Conservation (phyloP, 2,797 vertebrate genomes). For the Alfaro cultratus region DNA sequence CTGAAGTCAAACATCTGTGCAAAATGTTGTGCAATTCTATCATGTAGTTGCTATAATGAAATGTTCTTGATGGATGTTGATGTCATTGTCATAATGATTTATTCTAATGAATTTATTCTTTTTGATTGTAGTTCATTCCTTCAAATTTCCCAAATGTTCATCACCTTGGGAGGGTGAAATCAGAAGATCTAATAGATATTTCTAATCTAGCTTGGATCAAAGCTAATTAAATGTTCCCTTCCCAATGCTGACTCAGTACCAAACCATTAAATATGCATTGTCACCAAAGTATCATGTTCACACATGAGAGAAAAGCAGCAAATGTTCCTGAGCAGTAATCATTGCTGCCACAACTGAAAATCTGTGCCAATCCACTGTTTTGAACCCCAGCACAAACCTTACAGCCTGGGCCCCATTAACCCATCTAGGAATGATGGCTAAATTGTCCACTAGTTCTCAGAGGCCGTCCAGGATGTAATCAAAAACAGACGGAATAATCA, state of each 20-base stretch:
- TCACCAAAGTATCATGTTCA: constrained; percentile 9
- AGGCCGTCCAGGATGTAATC: constrained; percentile 73
- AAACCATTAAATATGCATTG: constrained; percentile 8
- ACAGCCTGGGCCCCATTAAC: constrained; percentile 59
- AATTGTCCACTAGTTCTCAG: constrained; percentile 59
- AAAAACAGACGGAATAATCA: constrained; percentile 81
- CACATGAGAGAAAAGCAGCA: constrained; percentile 17
- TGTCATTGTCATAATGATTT: not conserved
- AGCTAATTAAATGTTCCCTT: not conserved
- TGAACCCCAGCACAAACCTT: constrained; percentile 56
- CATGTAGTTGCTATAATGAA: not conserved
- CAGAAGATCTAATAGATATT: not conserved
- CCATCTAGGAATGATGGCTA: constrained; percentile 68
- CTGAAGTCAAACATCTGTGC: not conserved
- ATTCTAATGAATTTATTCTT: not conserved
- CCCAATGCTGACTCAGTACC: not conserved
- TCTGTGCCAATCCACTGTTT: constrained; percentile 60
- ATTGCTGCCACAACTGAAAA: constrained; percentile 48
- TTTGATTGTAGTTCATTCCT: not conserved
- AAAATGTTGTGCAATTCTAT: not conserved
- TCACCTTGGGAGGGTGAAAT: not conserved
- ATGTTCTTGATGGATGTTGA: not conserved
- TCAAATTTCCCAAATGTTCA: not conserved
- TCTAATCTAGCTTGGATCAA: not conserved
- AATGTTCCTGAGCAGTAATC: constrained; percentile 35